phyloP scores from a whole-genome alignment of 2,888 invertebrate species.

The Aporophyla lueneburgensis region DNA sequence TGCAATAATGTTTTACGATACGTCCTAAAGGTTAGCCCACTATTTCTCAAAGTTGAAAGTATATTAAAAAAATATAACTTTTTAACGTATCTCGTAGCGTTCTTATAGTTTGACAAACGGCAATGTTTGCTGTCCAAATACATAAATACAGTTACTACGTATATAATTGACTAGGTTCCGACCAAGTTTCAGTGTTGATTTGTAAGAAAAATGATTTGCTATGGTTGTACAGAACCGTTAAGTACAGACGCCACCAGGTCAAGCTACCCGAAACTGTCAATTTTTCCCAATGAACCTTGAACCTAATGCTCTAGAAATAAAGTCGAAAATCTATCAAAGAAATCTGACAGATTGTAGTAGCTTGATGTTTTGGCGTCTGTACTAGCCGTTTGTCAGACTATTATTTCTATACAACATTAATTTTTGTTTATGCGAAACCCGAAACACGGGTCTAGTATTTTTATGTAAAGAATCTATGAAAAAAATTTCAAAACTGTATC shows the following conservation, averaged over 20 bases:
- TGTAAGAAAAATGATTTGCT: slow-evolving; percentile 11
- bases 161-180: slow-evolving; percentile 12
- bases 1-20: slow-evolving; percentile 12
- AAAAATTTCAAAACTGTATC: too few species aligned
- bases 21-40: slow-evolving; percentile 3
- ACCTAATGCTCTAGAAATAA: too few species aligned
- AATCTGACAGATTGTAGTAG: too few species aligned
- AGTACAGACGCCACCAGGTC: too few species aligned
- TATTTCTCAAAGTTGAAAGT: slow-evolving; percentile 6
- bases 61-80: neutral
- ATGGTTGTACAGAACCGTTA: neutral
- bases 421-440: too few species aligned
- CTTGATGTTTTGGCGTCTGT: too few species aligned
- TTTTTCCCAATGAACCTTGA: too few species aligned
- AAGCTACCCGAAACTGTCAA: too few species aligned
- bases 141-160: slow-evolving; percentile 1
- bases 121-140: neutral
- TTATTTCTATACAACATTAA: too few species aligned
- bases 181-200: neutral
- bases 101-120: slow-evolving; percentile 12
- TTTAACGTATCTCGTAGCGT: neutral
- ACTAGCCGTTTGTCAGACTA: slow-evolving; percentile 5
- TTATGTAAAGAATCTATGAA: too few species aligned
- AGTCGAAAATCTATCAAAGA: too few species aligned
- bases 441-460: too few species aligned